A percentile compares a stretch with the other conserved stretches of the same genome.
phyloP scores from a whole-genome alignment of 2,113 vertebrate species.

The Megatriorchis doriae region DNA sequence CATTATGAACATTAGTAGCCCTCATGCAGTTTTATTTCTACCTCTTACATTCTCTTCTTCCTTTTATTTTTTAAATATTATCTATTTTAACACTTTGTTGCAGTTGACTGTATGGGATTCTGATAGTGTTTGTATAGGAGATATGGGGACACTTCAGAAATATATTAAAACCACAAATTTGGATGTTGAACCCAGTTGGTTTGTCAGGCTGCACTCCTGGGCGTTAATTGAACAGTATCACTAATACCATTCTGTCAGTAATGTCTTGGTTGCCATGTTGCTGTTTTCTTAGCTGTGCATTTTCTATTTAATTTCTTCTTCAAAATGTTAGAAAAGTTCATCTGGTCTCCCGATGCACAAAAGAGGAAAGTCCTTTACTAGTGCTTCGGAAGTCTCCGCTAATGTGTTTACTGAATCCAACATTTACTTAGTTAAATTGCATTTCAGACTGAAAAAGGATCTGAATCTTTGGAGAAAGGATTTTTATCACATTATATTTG shows the following conservation, averaged over 20 bases:
- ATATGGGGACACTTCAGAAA: not conserved
- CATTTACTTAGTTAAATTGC: not conserved
- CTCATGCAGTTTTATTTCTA: not conserved
- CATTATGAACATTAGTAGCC: not conserved
- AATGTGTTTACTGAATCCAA: not conserved
- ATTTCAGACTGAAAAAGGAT: not conserved
- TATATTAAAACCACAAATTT: not conserved
- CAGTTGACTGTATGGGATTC: not conserved
- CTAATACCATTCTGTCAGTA: not conserved
- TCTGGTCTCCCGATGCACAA: not conserved
- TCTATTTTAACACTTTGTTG: not conserved
- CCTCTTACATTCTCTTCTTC: not conserved
- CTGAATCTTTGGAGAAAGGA: not conserved
- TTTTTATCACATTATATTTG: not conserved
- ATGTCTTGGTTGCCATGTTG: not conserved
- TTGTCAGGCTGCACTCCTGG: not conserved
- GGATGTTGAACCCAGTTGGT: not conserved
- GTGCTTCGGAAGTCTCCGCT: not conserved
- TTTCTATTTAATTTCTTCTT: not conserved
- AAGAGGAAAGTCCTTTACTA: not conserved
- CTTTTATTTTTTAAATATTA: not conserved
- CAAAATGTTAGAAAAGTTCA: not conserved
- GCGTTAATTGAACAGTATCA: not conserved
- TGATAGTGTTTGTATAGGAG: not conserved
- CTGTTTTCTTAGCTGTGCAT: not conserved